Conservation (phyloP, 2,113 vertebrate genomes). For the Poecilia latipinna region DNA sequence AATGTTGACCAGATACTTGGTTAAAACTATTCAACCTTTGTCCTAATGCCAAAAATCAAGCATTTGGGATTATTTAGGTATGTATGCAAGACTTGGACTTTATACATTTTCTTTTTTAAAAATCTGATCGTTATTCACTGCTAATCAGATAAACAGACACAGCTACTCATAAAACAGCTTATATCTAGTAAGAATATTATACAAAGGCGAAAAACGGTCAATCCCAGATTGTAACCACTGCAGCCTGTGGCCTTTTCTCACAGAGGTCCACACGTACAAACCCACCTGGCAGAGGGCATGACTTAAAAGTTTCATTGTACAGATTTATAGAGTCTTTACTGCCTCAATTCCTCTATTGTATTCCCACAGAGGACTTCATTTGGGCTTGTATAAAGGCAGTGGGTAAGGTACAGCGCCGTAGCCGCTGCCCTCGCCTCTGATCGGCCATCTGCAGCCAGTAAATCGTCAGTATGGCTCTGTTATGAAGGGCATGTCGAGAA, state of each 20-base stretch:
- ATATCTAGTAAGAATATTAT: not conserved
- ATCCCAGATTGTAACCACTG: conserved; percentile 24
- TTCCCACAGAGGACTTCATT: conserved; percentile 66
- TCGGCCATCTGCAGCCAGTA: conserved; percentile 75
- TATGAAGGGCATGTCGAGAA: conserved; percentile 70
- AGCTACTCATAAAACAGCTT: not conserved
- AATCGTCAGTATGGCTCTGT: conserved; percentile 69
- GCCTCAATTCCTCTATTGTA: conserved; percentile 55
- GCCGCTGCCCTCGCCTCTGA: conserved; percentile 51
- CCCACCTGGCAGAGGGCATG: conserved; percentile 54
- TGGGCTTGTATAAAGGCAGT: conserved; percentile 66
- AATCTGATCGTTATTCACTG: not conserved
- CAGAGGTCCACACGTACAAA: conserved; percentile 34
- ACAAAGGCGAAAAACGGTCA: not conserved
- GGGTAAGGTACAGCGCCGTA: conserved; percentile 40
- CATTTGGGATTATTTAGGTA: not conserved
- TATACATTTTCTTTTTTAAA: not conserved
- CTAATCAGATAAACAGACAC: not conserved
- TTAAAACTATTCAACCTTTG: too few species aligned
- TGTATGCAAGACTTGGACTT: not conserved
- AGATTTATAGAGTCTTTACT: conserved; percentile 66
- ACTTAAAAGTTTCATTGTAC: conserved; percentile 59
- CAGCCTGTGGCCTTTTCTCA: conserved; percentile 46
- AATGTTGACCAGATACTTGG: not conserved
- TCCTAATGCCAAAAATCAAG: not conserved